phyloP scores from a whole-genome alignment of 2,797 vertebrate genomes.

The Fringilla coelebs region DNA sequence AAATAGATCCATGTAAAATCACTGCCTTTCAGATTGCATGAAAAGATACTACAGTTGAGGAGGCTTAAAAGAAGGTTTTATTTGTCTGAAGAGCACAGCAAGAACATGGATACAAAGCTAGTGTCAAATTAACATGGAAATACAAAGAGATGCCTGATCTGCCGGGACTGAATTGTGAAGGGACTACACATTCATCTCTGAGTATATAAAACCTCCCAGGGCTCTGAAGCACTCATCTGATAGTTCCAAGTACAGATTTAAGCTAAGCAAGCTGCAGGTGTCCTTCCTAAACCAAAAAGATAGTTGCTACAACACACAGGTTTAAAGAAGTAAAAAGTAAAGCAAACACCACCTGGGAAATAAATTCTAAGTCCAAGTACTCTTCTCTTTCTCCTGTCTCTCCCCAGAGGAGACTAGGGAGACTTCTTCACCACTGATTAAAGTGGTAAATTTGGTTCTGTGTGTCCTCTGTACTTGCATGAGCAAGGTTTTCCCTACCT shows the following conservation, averaged over 20 bases:
- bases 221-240: constrained; percentile 10
- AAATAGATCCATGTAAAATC: neutral
- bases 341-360: neutral
- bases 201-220: constrained; percentile 27
- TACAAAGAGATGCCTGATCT: constrained; percentile 57
- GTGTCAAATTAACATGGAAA: constrained; percentile 57
- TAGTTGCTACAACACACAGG: neutral
- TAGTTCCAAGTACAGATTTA: neutral
- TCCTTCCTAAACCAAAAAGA: neutral
- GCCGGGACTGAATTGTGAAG: constrained; percentile 55
- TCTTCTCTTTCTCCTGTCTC: neutral
- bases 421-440: neutral
- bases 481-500: neutral
- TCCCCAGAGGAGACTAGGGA: neutral
- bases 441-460: neutral
- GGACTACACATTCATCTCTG: constrained; percentile 43
- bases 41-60: constrained; percentile 52
- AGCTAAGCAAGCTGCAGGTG: constrained; percentile 9
- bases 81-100: constrained; percentile 62
- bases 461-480: neutral
- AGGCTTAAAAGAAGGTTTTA: constrained; percentile 51
- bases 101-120: constrained; percentile 48
- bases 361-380: neutral
- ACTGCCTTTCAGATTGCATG: neutral
- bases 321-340: neutral